Evolutionary conservation across 2,797 vertebrate genomes (phyloP).

Genomic region (Sciurus vulgaris): DNA sequence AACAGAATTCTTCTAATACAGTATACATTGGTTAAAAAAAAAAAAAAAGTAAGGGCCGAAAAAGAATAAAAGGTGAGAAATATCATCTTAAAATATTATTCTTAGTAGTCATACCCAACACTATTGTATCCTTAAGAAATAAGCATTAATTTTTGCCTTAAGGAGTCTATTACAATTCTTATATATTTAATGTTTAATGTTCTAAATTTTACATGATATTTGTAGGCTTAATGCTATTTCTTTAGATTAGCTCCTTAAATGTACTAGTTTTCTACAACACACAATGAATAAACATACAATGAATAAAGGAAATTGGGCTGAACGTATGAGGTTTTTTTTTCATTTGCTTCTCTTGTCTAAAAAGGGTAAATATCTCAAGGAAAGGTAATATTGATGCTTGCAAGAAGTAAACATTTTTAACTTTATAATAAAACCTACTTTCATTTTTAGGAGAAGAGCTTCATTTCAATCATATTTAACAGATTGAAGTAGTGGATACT

Average conservation of each 20-base stretch:
- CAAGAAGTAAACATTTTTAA: neutral
- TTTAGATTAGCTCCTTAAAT: neutral
- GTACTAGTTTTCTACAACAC: neutral
- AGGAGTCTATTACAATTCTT: neutral
- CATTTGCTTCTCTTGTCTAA: neutral
- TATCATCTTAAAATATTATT: neutral
- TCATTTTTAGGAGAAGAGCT: neutral
- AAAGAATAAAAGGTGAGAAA: neutral
- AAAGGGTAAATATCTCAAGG: neutral
- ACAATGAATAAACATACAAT: neutral
- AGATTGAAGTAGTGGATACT: neutral
- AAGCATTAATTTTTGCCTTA: neutral
- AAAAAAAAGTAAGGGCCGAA: neutral
- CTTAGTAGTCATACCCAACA: neutral
- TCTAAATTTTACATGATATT: neutral
- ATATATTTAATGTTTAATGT: neutral
- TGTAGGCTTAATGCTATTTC: neutral
- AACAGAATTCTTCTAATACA: neutral
- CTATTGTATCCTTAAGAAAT: neutral
- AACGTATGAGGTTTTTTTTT: neutral
- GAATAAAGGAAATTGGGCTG: neutral
- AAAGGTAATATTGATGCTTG: neutral
- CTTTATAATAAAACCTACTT: neutral
- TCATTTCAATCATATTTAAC: neutral
- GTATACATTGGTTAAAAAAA: neutral